Base-by-base conservation (phyloP, 2,888 invertebrate genomes). In the Chrysolina americana region DNA sequence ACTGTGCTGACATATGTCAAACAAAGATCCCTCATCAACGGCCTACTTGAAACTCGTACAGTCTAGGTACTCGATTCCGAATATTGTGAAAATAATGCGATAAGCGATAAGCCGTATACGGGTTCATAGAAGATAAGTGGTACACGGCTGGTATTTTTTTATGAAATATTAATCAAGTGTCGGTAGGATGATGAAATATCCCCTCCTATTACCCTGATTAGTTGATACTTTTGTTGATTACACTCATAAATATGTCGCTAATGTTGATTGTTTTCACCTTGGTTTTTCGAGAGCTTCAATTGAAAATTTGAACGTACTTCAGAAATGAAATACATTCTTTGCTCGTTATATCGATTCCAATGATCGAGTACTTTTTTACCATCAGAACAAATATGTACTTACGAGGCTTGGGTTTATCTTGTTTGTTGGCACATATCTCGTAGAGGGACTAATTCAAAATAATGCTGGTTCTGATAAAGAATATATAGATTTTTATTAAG, bases 21-120 rank as follows among this genome's bases (percentile, higher is more conserved):
- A 72, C 66, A 72, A 68, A 73, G 64, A 64, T 17, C 73, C 73
- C 68, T 65, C 73, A 73, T 73, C 69, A 69, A 68, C 68, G 53
- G 63, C 65, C 63, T 64, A 73, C 73, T 73, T 73, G 64, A 53
- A 73, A 59, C 68, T 63, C 50, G 41, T 68, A 62, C 66, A 68
- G 68, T 68, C 68, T 62, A 28, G 63, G 64, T 68, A 73, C 68
- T 53, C 53, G 23, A 53, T 68, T 63, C 68, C 68, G 50, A 70
- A 53, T 47, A 56, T 64, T 44, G 68, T 68, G 53, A 73, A 44
- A 44, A 19, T 13, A 53, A 53, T 53, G 53, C 13, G 11, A 0
- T 53, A 19, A 13, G 17, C 19, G 50, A 28, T n/a, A n/a, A 59
- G 28, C n/a, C 28, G n/a, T n/a, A 59, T 59, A 59, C n/a, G 59